Evolutionary conservation across 2,888 invertebrate species (phyloP).

Genomic region (Horisme vitalbata): DNA sequence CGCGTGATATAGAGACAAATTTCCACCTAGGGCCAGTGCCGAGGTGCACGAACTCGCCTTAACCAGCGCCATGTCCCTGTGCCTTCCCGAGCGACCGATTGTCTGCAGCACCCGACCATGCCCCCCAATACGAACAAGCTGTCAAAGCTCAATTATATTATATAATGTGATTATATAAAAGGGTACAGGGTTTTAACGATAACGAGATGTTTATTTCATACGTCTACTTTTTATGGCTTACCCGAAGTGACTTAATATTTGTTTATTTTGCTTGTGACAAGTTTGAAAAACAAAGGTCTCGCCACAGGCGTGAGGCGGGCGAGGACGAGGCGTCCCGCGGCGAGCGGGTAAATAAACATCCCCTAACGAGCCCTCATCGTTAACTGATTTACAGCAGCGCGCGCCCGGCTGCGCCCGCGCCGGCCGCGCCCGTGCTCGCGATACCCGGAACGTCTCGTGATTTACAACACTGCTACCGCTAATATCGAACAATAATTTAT

Average conservation of each 20-base stretch:
- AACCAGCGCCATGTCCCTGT: no score
- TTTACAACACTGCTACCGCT: slow-evolving; percentile 51
- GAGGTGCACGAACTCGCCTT: no score
- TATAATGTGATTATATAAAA: no score
- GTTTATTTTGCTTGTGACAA: slow-evolving; percentile 13
- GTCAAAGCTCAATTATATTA: no score
- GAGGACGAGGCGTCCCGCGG: slow-evolving; percentile 22
- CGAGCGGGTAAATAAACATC: slow-evolving; percentile 15
- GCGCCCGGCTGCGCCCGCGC: slow-evolving; percentile 14
- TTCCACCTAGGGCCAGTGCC: no score
- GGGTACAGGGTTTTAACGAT: neutral
- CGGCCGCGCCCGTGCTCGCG: slow-evolving; percentile 41
- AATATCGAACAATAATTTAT: slow-evolving; percentile 61
- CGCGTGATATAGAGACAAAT: no score
- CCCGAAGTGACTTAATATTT: slow-evolving; percentile 3
- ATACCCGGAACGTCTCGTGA: slow-evolving; percentile 36
- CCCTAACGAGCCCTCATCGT: slow-evolving; percentile 22
- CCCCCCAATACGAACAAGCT: no score
- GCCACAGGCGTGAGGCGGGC: neutral
- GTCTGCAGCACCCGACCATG: no score
- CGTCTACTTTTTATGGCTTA: neutral
- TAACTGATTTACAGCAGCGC: slow-evolving; percentile 34
- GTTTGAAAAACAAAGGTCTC: slow-evolving; percentile 12
- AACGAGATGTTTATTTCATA: neutral
- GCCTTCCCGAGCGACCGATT: no score